Percentiles rank a stretch among this genome's conserved stretches.
Conservation (phyloP, 2,888 invertebrate species). For the Archips xylosteana region DNA sequence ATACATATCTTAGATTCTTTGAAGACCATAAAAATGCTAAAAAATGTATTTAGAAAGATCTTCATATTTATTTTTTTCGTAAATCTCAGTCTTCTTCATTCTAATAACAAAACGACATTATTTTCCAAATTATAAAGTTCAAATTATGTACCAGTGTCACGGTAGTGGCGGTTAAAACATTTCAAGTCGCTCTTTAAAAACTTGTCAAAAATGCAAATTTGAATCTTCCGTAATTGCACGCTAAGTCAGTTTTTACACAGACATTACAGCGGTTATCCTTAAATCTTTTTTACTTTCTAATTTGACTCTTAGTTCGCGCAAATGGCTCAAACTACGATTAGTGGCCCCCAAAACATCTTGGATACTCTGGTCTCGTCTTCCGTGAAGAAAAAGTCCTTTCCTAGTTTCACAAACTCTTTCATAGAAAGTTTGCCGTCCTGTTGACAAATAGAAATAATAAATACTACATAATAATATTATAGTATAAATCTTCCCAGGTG, state of each 20-base stretch:
- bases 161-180: not conserved
- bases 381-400: conserved; percentile 92
- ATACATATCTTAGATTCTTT: conserved; percentile 34
- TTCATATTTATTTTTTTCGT: not conserved
- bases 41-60: not conserved
- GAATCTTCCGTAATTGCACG: not conserved
- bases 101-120: not conserved
- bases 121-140: not conserved
- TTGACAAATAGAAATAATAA: conserved; percentile 45
- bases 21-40: conserved; percentile 25
- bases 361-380: conserved; percentile 91
- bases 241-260: not conserved
- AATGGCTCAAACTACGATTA: conserved; percentile 83
- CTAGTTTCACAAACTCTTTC: conserved; percentile 92
- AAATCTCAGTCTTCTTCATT: not conserved
- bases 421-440: conserved; percentile 90
- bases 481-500: no score
- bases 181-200: not conserved
- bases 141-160: not conserved
- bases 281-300: conserved; percentile 10
- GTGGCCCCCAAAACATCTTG: conserved; percentile 95
- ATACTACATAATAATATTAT: not conserved
- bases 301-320: conserved; percentile 24
- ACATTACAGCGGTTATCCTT: not conserved
- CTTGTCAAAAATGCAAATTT: not conserved